A percentile compares a stretch with the other conserved stretches of the same genome.
Conservation (phyloP, 2,113 vertebrate species). For the Cavia porcellus region DNA sequence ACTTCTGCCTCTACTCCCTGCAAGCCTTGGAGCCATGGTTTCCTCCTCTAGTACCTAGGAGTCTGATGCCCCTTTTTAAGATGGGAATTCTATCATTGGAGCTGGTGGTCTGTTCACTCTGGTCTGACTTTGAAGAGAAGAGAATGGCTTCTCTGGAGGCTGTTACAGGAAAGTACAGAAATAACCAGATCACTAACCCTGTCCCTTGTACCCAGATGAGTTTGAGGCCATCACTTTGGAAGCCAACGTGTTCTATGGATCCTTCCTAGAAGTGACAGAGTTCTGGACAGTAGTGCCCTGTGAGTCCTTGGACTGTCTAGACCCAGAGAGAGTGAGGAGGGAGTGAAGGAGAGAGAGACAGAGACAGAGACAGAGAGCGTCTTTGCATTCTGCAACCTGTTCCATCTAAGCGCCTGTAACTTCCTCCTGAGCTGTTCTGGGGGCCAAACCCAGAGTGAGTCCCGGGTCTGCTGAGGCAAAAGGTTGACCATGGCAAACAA, state of each 20-base stretch:
- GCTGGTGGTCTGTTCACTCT: neutral
- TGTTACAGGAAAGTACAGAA: slow-evolving; percentile 44
- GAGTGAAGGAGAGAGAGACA: too few relatives aligned
- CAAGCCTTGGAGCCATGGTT: neutral
- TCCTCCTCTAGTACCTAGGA: neutral
- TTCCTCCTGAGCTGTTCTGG: neutral
- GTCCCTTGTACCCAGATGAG: neutral
- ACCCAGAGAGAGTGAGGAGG: neutral
- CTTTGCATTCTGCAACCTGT: neutral
- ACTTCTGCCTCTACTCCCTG: neutral
- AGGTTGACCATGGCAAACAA: neutral
- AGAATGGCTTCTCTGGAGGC: neutral
- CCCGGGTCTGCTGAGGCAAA: neutral
- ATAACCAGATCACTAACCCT: neutral
- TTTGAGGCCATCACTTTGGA: neutral
- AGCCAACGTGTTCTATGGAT: neutral
- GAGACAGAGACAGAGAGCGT: neutral
- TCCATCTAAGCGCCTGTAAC: neutral
- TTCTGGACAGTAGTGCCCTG: neutral
- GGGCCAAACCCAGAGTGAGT: neutral
- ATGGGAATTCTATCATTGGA: neutral
- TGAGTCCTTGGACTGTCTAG: neutral
- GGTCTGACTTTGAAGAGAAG: neutral
- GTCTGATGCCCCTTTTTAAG: neutral
- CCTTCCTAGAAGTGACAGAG: neutral